A percentile compares a stretch with the other conserved stretches of the same genome.
phyloP scores from a whole-genome alignment of 2,888 invertebrate species.

The Bedellia somnulentella region DNA sequence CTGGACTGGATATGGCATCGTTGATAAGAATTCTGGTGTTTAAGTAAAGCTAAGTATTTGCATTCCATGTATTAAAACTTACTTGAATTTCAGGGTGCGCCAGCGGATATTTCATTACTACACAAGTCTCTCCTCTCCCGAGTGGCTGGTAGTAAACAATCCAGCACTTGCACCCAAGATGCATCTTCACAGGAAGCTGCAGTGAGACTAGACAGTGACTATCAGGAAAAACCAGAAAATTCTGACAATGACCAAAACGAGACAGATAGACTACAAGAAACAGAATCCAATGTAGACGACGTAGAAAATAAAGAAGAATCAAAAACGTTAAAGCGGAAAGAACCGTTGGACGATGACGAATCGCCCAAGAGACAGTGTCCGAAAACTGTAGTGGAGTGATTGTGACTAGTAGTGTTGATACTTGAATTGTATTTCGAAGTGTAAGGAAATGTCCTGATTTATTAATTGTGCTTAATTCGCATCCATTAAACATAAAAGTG shows the following conservation, averaged over 20 bases:
- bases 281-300: neutral
- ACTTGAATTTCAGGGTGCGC: slow-evolving; percentile 50
- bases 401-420: no score
- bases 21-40: no score
- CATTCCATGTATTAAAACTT: no score
- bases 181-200: slow-evolving; percentile 30
- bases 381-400: slow-evolving; percentile 31
- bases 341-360: slow-evolving; percentile 29
- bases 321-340: slow-evolving; percentile 37
- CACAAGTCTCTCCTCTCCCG: slow-evolving; percentile 32
- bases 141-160: slow-evolving; percentile 24
- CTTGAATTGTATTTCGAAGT: no score
- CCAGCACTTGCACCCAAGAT: slow-evolving; percentile 15
- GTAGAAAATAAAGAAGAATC: slow-evolving; percentile 18
- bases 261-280: slow-evolving; percentile 1
- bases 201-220: slow-evolving; percentile 29
- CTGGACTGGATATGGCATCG: no score
- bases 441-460: no score
- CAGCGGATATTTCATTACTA: slow-evolving; percentile 35
- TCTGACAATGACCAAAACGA: slow-evolving; percentile 9
- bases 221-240: slow-evolving; percentile 13
- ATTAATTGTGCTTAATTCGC: no score
- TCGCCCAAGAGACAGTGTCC: slow-evolving; percentile 51
- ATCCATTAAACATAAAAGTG: no score
- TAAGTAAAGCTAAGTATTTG: no score